These are phyloP conservation scores for Eucriotettix oculatus DNA, from an alignment of 2,888 invertebrate genomes.

Conservation along the genomic window DNA sequence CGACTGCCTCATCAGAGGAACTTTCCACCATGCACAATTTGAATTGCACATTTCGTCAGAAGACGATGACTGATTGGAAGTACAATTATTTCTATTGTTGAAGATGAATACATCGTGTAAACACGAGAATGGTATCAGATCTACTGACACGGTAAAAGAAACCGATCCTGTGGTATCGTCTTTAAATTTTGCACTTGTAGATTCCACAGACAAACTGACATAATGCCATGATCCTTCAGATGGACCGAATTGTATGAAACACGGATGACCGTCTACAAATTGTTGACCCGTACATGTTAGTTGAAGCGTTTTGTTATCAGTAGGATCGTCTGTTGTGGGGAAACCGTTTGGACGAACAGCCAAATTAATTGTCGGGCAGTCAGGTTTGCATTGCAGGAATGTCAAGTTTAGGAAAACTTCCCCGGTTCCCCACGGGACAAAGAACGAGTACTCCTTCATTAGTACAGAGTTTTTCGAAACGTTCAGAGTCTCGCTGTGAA, in stretches of 20 bases:
- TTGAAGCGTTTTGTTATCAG: not conserved
- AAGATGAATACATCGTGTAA: not conserved
- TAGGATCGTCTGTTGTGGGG: not conserved
- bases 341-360: not conserved
- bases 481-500: not conserved
- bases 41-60: not conserved
- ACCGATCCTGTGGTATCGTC: not conserved
- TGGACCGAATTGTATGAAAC: conserved; percentile 16
- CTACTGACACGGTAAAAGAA: not conserved
- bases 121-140: not conserved
- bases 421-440: not conserved
- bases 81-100: not conserved
- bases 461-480: not conserved
- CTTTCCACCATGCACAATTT: conserved; percentile 7
- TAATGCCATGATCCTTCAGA: conserved; percentile 18
- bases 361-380: not conserved
- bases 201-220: conserved; percentile 7
- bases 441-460: not conserved
- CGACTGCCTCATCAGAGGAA: conserved; percentile 36
- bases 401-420: not conserved
- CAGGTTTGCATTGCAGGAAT: not conserved
- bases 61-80: not conserved
- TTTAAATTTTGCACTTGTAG: not conserved
- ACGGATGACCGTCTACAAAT: conserved; percentile 8
- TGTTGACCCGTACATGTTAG: not conserved